Base-by-base conservation (phyloP, 2,888 invertebrate genomes). In the Linnaemya tessellans region DNA sequence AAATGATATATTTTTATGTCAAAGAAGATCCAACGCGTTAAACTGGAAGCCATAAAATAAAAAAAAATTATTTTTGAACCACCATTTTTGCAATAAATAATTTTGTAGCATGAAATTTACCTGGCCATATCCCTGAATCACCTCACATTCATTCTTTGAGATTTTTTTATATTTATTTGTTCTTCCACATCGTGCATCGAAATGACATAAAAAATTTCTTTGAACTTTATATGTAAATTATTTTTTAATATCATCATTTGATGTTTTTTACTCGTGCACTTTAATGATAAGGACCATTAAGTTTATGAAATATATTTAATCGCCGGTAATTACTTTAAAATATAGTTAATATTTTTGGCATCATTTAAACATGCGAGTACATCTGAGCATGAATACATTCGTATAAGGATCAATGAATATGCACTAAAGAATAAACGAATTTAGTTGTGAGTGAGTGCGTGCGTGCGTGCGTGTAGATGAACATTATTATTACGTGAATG, bases 221-320 rank as follows among this genome's bases (percentile, higher is more conserved):
- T 38, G 1, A 64, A 64, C n/a, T 51, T 51, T 41, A 41, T 64
- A 18, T 25, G 15, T 30, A 30, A 58, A 15, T 64, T 51, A 20
- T 4, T 22, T 20, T 46, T 70, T 60, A 78, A 70, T 68, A 38
- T 8, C 68, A 49, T 78, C 15, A 78, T 60, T 78, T 54, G n/a
- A 38, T 67, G 60, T 78, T 38, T 68, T 65, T 38, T 41, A 22
- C 30, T 51, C 49, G 22, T 78, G 51, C 60, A 78, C 51, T 62
- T 70, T 25, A 70, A 70, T 60, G 68, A 71, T 80, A 80, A 71
- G 70, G n/a, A 51, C 54, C 71, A 80, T 80, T 80, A 71, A 71
- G 62, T 80, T 80, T 71, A 80, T 73, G 64, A 73, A 5, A 30
- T 73, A 65, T 73, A 65, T 73, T 58, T 73, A 71, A 71, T 80